Evolutionary conservation across 2,797 vertebrate species (phyloP), one percentile per base, ranked within the genome.

Genomic region (Gymnopithys bicolor): DNA sequence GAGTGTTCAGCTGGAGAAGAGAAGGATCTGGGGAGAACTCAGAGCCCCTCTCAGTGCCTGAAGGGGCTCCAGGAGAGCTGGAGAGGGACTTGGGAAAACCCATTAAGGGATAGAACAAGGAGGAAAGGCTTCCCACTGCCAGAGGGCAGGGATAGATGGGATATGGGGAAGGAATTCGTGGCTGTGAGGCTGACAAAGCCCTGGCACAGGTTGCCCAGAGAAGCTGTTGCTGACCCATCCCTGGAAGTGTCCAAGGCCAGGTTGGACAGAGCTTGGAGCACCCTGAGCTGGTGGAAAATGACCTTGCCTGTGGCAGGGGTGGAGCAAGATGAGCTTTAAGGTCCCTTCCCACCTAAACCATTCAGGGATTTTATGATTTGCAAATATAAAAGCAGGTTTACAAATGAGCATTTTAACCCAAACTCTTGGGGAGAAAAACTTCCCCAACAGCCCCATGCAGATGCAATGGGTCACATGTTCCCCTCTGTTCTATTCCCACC

Each of bases 241-340:
- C 48, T 78, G 64, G 25, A 0, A 63, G 25, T 70, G 56, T 0
- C 41, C 49, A 30, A 55, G 21, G 33, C 41, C 41, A 46, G 60
- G 28, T 0, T 45, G 67, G 32, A 24, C 0, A 0, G 19, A 13
- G 15, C 5, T 33, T 5, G 52, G 60, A 80, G 13, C 16, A 12
- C 0, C 13, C 46, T 52, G 52, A 60, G 7, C 4, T 0, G 5
- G 21, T 2, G 13, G 46, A 0, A 74, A 3, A 4, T 80, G 68
- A 33, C n/a, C 21, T 11, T 59, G 46, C 6, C 33, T 23, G 9
- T 10, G n/a, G n/a, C 24, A 52, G n/a, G 18, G 9, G 4, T 52
- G 17, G 24, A 52, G 59, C 6, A 4, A 39, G 17, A 39, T 0
- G 2, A 23, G 9, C 17, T 67, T 3, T 24, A 13, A 60, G 14